Evolutionary conservation across 2,888 invertebrate genomes (phyloP), one percentile per base, ranked within the genome.

Genomic region (Cepaea hortensis): DNA sequence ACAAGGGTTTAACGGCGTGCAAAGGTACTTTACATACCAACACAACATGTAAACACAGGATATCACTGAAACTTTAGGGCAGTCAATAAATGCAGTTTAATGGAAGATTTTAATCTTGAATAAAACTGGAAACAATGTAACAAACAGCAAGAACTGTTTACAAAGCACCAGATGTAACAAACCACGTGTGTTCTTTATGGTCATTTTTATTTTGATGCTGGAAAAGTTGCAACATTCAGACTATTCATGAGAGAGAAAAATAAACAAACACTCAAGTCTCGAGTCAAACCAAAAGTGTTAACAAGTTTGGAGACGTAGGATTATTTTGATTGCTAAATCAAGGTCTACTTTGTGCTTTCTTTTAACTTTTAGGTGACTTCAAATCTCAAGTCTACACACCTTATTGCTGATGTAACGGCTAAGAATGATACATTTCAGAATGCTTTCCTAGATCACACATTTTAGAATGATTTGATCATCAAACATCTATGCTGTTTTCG

Each of bases 181-280:
- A 61, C 50, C 55, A 23, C 5, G 55, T 77, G 23, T 77, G 77
- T 77, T 20, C 15, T 77, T 9, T 18, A 23, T 75, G 13, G 48
- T 77, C 55, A 55, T 55, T 55, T 72, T 77, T 77, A 77, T 77
- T 77, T 61, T 23, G 77, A 77, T 77, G 55, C 77, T 77, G n/a
- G 18, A 23, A 77, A 77, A 77, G 23, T 61, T 77, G 77, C 77
- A 77, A 77, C 55, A 77, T 20, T 77, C 55, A 77, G 6, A 61
- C 61, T 77, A 55, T 23, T 55, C n/a, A 61, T 77, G 55, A 77
- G 11, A 55, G 55, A 55, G 11, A 55, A 55, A 55, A 35, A 35
- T 35, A 55, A 55, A 55, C 55, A 55, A 9, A 55, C 55, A 13
- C 55, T 77, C 23, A 55, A n/a, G 3, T 77, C n/a, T 75, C 77